Evolutionary conservation across 2,888 invertebrate genomes (phyloP), one percentile per base, ranked within the genome.

Genomic region (Noctuana brunneofusca): DNA sequence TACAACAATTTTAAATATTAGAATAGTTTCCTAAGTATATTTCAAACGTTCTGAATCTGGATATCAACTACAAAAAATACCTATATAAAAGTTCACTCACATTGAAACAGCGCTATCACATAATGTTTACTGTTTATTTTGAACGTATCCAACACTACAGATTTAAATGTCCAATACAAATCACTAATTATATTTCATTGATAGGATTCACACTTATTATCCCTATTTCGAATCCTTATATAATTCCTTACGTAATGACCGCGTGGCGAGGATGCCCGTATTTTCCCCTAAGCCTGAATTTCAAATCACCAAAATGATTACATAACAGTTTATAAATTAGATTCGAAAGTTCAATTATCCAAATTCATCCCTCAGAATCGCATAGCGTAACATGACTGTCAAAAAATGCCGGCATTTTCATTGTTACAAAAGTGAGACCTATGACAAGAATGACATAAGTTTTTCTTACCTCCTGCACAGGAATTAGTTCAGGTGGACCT

Each of bases 181-280:
- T 20, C 18, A 9, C 43, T 18, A 43, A 0, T 20, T 43, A 18
- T n/a, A 11, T 43, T 43, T 3, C 35, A n/a, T 35, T 41, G 41
- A 16, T 41, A 8, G 18, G 16, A n/a, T 41, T 9, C 9, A 16
- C 41, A 41, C 41, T 6, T 64, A 68, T 72, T 73, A 77, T 75
- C 77, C 78, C 78, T 73, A 64, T 69, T 75, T 73, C 75, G 66
- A 68, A 69, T 72, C 71, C 74, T 79, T 78, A 86, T 76, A 82
- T 84, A 86, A 84, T 83, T 81, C 79, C 82, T 87, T 86, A 86
- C 84, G 86, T 87, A 87, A 87, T 78, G 68, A 75, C 79, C 80
- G 76, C 84, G 78, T 82, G 82, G 78, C 75, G 66, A 72, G 68
- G 64, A 69, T 66, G 48, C 63, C 38, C 20, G 49, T 64, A 53